phyloP scores from a whole-genome alignment of 2,113 vertebrate genomes.

The Silurus meridionalis region DNA sequence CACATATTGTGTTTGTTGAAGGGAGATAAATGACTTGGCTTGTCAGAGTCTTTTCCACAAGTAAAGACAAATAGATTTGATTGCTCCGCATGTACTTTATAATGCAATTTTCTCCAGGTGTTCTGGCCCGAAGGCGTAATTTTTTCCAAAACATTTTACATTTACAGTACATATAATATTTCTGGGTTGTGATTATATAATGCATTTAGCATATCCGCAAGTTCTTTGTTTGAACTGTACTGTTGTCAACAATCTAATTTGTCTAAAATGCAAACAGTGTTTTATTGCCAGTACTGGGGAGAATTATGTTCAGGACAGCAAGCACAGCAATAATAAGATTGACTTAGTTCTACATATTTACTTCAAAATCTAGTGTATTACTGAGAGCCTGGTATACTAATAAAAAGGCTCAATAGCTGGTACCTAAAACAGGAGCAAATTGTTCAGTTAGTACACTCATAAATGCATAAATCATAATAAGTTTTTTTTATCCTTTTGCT shows the following conservation, averaged over 20 bases:
- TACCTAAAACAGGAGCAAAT: neutral
- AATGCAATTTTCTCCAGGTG: neutral
- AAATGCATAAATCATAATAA: conserved; percentile 37
- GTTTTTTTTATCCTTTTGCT: neutral
- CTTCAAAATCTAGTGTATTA: conserved; percentile 8
- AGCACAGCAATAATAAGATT: neutral
- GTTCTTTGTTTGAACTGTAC: neutral
- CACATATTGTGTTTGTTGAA: conserved; percentile 4
- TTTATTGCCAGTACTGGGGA: neutral
- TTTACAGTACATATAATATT: neutral
- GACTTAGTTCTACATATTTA: conserved; percentile 8
- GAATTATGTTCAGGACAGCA: neutral
- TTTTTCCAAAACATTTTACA: neutral
- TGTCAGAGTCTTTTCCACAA: neutral
- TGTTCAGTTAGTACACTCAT: conserved; percentile 12
- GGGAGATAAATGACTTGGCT: conserved; percentile 9
- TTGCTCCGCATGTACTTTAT: neutral
- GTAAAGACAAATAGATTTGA: conserved; percentile 24
- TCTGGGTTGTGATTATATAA: neutral
- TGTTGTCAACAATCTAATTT: neutral
- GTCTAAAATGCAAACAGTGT: neutral
- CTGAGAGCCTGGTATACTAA: conserved; percentile 9
- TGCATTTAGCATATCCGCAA: neutral
- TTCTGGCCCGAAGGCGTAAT: neutral
- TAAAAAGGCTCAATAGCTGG: conserved; percentile 21